A percentile compares a stretch with the other conserved stretches of the same genome.
Evolutionary conservation across 2,113 vertebrate species (phyloP).

Genomic region (Amphiprion percula): DNA sequence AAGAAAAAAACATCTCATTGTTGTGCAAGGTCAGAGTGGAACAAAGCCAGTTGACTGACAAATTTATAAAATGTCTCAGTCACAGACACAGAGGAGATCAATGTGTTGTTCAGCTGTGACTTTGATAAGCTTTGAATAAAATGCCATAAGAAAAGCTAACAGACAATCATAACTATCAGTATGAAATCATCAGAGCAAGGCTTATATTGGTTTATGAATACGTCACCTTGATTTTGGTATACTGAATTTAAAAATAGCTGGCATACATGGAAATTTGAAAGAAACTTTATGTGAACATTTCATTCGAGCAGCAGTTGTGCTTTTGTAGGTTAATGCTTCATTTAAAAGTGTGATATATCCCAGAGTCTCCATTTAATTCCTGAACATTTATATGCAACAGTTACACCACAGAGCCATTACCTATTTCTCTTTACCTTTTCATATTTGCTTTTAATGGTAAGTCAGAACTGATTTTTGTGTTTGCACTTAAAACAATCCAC

Average conservation of each 20-base stretch:
- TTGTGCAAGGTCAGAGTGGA: slow-evolving; percentile 23
- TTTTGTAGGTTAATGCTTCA: too few species aligned
- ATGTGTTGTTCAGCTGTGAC: background rate
- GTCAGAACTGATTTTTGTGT: too few species aligned
- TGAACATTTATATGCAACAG: too few species aligned
- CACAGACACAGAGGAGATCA: slow-evolving; percentile 10
- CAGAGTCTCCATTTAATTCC: too few species aligned
- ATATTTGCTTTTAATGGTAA: too few species aligned
- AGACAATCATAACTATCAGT: background rate
- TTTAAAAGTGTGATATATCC: too few species aligned
- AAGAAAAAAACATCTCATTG: slow-evolving; percentile 59
- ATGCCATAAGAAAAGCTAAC: background rate
- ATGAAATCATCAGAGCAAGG: background rate
- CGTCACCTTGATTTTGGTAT: background rate
- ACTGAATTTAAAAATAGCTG: background rate
- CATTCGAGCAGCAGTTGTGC: too few species aligned
- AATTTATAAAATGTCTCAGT: slow-evolving; percentile 5
- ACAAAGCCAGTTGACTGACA: slow-evolving; percentile 31
- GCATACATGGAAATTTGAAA: background rate
- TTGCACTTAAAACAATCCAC: too few species aligned
- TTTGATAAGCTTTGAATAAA: background rate
- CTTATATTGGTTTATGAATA: background rate
- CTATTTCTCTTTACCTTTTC: too few species aligned
- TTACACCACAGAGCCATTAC: too few species aligned
- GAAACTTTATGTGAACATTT: background rate